phyloP scores from a whole-genome alignment of 2,888 invertebrate species.

The Acrocera orbiculus region DNA sequence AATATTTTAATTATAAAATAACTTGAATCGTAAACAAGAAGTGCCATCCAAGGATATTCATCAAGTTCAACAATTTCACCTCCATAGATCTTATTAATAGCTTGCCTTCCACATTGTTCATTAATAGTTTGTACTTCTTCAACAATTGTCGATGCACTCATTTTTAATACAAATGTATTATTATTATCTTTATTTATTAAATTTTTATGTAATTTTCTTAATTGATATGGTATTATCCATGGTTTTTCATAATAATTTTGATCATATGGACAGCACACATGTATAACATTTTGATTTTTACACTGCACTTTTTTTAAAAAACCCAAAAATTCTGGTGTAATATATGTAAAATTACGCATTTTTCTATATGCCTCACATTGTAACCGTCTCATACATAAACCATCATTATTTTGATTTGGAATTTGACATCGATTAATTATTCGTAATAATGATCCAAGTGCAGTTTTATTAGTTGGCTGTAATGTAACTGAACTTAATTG shows the following conservation, averaged over 20 bases:
- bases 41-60: constrained; percentile 46
- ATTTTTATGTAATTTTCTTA: too few relatives aligned
- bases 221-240: constrained; percentile 10
- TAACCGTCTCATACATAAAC: constrained; percentile 20
- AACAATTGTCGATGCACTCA: not conserved
- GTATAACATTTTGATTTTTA: not conserved
- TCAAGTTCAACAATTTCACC: constrained; percentile 43
- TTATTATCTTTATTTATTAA: too few relatives aligned
- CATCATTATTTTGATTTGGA: constrained; percentile 25
- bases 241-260: constrained; percentile 23
- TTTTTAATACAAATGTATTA: not conserved
- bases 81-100: constrained; percentile 41
- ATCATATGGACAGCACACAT: constrained; percentile 25
- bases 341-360: constrained; percentile 18
- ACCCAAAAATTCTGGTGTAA: constrained; percentile 1
- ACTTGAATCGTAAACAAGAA: constrained; percentile 39
- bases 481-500: too few relatives aligned
- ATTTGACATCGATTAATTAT: constrained; percentile 23
- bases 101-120: constrained; percentile 37
- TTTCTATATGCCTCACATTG: constrained; percentile 23
- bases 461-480: too few relatives aligned
- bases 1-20: too few relatives aligned
- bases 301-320: constrained; percentile 24
- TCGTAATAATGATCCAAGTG: too few relatives aligned
- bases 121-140: constrained; percentile 14